Conservation (phyloP, 1,140 invertebrate species). For the Zelostemma sp. region DNA sequence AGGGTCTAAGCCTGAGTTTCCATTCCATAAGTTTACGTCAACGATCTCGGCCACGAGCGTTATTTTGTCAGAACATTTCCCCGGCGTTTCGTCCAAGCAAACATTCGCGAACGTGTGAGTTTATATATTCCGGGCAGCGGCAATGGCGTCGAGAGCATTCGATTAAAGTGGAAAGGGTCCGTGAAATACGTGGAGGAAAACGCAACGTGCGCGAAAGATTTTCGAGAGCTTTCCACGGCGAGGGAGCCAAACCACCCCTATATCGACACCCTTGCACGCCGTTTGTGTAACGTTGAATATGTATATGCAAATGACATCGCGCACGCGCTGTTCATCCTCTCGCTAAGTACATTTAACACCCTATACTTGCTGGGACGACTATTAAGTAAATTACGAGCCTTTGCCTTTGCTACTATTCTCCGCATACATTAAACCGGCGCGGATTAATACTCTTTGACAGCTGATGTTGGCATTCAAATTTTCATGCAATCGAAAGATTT, state of each 20-base stretch:
- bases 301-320: neutral
- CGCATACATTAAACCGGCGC: neutral
- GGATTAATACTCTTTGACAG: conserved; percentile 4
- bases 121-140: neutral
- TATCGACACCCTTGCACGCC: neutral
- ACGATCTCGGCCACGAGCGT: neutral
- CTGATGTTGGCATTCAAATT: neutral
- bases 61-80: conserved; percentile 1
- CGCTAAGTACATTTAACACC: conserved; percentile 6
- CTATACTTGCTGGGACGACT: neutral
- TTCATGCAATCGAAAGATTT: no score
- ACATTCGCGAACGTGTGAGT: conserved; percentile 1
- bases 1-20: neutral
- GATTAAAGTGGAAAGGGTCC: neutral
- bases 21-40: conserved; percentile 2
- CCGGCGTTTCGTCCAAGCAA: neutral
- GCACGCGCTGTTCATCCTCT: neutral
- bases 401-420: neutral
- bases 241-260: neutral
- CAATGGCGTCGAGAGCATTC: neutral
- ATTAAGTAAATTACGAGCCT: neutral
- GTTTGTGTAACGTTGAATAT: conserved; percentile 2
- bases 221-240: neutral
- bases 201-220: conserved; percentile 3
- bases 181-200: neutral